Conservation (phyloP, 1,140 invertebrate species). For the Chionoecetes opilio region DNA sequence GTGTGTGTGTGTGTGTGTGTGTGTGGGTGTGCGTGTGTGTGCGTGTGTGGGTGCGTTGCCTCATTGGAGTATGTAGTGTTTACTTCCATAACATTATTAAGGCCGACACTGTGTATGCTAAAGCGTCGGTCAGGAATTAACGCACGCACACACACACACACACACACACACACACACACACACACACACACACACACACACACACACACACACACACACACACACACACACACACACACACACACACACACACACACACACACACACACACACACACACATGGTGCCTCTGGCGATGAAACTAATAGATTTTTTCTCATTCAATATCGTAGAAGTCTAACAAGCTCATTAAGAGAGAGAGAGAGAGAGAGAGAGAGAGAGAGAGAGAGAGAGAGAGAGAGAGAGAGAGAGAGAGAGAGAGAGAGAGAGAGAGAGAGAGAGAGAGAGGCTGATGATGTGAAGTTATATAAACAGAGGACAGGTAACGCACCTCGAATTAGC, state of each 20-base stretch:
- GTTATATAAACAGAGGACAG: not conserved
- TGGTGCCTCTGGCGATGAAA: not conserved
- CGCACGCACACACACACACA: slow-evolving; percentile 40
- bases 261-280: slow-evolving; percentile 47
- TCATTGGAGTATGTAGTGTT: no score
- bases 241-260: slow-evolving; percentile 60
- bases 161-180: not conserved
- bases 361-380: no score
- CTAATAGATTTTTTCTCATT: no score
- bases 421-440: not conserved
- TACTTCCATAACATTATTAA: no score
- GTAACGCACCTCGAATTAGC: not conserved
- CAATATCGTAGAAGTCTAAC: no score
- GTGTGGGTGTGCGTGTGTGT: no score
- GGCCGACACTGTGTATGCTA: no score
- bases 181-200: slow-evolving; percentile 55
- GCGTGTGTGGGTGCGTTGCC: no score
- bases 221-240: slow-evolving; percentile 58
- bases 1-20: no score
- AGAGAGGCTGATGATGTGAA: not conserved
- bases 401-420: slow-evolving; percentile 8
- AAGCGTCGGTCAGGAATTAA: no score
- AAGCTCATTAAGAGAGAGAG: no score
- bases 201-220: slow-evolving; percentile 55
- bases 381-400: not conserved